Evolutionary conservation across 1,140 invertebrate genomes (phyloP).

Genomic region (Acromyrmex echinatior): DNA sequence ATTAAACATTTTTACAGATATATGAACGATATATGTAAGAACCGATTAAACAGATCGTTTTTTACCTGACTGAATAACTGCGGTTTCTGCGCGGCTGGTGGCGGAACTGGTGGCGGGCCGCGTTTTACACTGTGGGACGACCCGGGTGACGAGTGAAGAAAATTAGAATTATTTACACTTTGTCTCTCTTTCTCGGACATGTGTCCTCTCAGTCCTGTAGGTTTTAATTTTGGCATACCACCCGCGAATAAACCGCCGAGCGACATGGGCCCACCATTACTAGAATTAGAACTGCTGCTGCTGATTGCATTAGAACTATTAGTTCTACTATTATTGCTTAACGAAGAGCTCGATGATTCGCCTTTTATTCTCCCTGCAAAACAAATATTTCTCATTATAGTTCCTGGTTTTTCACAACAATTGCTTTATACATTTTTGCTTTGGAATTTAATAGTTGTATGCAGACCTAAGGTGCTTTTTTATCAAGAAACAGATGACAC

Average conservation of each 20-base stretch:
- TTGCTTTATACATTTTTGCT: not conserved
- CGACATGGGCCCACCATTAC: constrained; percentile 84
- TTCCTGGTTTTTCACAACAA: not conserved
- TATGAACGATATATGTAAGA: not conserved
- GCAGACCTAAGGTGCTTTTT: no score
- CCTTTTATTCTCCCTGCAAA: constrained; percentile 83
- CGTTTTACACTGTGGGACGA: constrained; percentile 82
- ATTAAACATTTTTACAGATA: constrained; percentile 48
- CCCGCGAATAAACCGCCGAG: constrained; percentile 94
- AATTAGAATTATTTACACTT: constrained; percentile 76
- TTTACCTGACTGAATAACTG: constrained; percentile 79
- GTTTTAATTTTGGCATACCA: constrained; percentile 95
- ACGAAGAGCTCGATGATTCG: constrained; percentile 79
- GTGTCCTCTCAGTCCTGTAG: constrained; percentile 88
- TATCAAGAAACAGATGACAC: no score
- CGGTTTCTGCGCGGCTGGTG: constrained; percentile 87
- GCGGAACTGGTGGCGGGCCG: constrained; percentile 87
- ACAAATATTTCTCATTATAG: constrained; percentile 41
- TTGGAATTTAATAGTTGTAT: not conserved
- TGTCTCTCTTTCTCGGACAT: constrained; percentile 79
- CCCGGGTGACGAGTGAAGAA: constrained; percentile 64
- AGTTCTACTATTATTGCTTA: constrained; percentile 72
- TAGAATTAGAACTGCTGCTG: constrained; percentile 78
- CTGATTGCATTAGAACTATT: constrained; percentile 83
- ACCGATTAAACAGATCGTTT: not conserved